These are phyloP conservation scores for Hystrix brachyura DNA, from an alignment of 2,113 vertebrate species.

Conservation along the genomic window DNA sequence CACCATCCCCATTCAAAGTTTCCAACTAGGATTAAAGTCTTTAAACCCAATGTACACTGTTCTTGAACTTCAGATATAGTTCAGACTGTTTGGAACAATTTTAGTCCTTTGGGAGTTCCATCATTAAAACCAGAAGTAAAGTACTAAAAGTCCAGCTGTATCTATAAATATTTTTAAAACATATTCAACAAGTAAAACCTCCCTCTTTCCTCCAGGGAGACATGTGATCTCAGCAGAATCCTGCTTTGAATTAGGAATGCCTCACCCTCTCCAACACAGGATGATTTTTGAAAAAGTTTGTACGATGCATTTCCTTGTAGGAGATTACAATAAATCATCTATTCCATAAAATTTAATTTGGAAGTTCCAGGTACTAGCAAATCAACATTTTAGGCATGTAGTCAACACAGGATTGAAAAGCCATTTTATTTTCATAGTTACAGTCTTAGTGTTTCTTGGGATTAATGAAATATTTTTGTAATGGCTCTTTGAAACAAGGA, in stretches of 20 bases:
- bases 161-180: slow-evolving; percentile 81
- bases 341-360: slow-evolving; percentile 81
- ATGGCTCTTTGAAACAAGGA: slow-evolving; percentile 24
- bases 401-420: slow-evolving; percentile 65
- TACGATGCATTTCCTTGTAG: slow-evolving; percentile 69
- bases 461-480: slow-evolving; percentile 69
- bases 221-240: slow-evolving; percentile 54
- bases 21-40: slow-evolving; percentile 75
- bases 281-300: slow-evolving; percentile 65
- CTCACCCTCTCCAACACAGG: neutral
- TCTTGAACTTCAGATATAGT: slow-evolving; percentile 76
- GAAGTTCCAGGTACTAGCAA: slow-evolving; percentile 77
- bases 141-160: slow-evolving; percentile 75
- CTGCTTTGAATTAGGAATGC: slow-evolving; percentile 82
- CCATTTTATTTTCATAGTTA: slow-evolving; percentile 68
- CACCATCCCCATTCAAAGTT: slow-evolving; percentile 65
- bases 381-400: slow-evolving; percentile 69
- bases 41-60: slow-evolving; percentile 58
- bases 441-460: slow-evolving; percentile 42
- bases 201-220: slow-evolving; percentile 62
- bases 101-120: slow-evolving; percentile 70
- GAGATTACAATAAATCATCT: slow-evolving; percentile 81
- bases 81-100: slow-evolving; percentile 76
- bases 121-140: slow-evolving; percentile 81
- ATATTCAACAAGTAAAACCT: slow-evolving; percentile 78